A percentile compares a stretch with the other conserved stretches of the same genome.
These are phyloP conservation scores for Poeciliopsis turrubarensis DNA, from an alignment of 2,113 vertebrate species.

Conservation along the genomic window DNA sequence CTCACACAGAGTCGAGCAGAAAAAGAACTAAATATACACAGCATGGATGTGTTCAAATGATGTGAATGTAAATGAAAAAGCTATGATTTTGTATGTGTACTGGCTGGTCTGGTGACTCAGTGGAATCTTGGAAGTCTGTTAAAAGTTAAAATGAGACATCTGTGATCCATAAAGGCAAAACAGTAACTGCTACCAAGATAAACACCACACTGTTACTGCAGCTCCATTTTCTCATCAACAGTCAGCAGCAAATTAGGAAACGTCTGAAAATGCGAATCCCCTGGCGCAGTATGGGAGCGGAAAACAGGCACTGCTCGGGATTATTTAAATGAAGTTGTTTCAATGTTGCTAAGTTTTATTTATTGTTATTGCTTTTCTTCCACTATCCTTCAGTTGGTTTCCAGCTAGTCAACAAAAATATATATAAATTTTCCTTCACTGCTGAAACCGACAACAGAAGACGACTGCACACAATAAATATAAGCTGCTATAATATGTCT, in stretches of 20 bases:
- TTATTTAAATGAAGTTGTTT: slow-evolving; percentile 15
- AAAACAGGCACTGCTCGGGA: slow-evolving; percentile 7
- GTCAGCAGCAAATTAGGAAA: slow-evolving; percentile 60
- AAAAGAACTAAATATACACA: not conserved
- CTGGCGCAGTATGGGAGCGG: slow-evolving; percentile 10
- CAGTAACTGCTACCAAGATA: slow-evolving; percentile 63
- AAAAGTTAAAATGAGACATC: slow-evolving; percentile 67
- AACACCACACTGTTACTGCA: slow-evolving; percentile 58
- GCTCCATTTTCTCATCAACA: slow-evolving; percentile 52
- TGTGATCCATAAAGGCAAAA: slow-evolving; percentile 54
- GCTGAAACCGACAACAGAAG: not conserved
- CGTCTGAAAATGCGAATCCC: slow-evolving; percentile 35
- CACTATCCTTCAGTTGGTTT: not conserved
- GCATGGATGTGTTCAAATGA: slow-evolving; percentile 10
- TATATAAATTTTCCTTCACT: not conserved
- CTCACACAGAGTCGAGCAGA: no score
- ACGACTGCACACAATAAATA: not conserved
- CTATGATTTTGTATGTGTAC: slow-evolving; percentile 14
- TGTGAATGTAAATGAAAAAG: slow-evolving; percentile 20
- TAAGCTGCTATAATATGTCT: not conserved
- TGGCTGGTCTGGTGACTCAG: slow-evolving; percentile 39
- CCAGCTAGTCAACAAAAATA: not conserved
- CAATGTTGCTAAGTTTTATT: not conserved
- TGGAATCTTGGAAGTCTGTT: slow-evolving; percentile 39
- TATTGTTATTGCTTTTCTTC: not conserved